A percentile compares a stretch with the other conserved stretches of the same genome.
Conservation (phyloP, 2,888 invertebrate genomes). For the Brachyptera putata region DNA sequence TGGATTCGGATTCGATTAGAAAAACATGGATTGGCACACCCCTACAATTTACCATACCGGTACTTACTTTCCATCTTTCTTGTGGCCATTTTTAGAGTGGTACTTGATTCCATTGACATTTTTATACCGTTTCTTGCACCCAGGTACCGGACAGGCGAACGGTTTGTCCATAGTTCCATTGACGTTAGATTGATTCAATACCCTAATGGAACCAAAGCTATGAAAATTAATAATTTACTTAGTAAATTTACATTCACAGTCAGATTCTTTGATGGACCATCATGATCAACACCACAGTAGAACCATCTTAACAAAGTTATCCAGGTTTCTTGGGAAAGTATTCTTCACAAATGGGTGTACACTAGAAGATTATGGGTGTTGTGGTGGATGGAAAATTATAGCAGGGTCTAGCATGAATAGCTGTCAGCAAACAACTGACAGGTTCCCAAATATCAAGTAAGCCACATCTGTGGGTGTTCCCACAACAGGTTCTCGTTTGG, state of each 20-base stretch:
- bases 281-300: conserved; percentile 8
- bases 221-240: too few species aligned
- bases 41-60: too few species aligned
- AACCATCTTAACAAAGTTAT: conserved; percentile 21
- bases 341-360: conserved; percentile 13
- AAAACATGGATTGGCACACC: too few species aligned
- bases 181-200: conserved; percentile 35
- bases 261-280: not conserved
- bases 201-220: conserved; percentile 32
- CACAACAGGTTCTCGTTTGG: too few species aligned
- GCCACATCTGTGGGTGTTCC: too few species aligned
- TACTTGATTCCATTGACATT: conserved; percentile 87
- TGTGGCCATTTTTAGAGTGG: conserved; percentile 82
- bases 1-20: too few species aligned
- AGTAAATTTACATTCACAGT: too few species aligned
- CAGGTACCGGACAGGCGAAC: conserved; percentile 79
- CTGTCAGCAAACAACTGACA: too few species aligned
- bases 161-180: conserved; percentile 56
- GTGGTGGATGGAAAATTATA: not conserved
- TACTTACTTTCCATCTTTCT: conserved; percentile 76
- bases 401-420: too few species aligned
- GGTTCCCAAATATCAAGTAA: too few species aligned
- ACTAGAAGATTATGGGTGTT: conserved; percentile 20
- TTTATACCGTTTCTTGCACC: conserved; percentile 83
- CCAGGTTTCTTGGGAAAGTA: conserved; percentile 25